These are phyloP conservation scores for Antrozous pallidus DNA, from an alignment of 2,797 vertebrate species.

Conservation along the genomic window DNA sequence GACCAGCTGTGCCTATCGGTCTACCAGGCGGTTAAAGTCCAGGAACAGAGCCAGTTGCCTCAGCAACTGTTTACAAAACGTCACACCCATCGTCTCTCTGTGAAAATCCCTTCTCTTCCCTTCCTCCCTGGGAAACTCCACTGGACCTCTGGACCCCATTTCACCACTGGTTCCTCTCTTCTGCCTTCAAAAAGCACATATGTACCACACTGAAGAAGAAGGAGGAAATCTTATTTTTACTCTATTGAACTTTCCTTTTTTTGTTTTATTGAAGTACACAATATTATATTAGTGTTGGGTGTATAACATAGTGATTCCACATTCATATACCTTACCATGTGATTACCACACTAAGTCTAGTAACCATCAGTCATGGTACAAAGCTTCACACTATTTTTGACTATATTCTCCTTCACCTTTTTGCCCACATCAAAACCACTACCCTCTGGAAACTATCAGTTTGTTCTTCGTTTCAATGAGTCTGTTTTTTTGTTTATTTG, in stretches of 20 bases:
- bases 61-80: slow-evolving; percentile 9
- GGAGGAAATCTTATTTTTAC: neutral
- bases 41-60: slow-evolving; percentile 16
- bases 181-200: neutral
- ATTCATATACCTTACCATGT: neutral
- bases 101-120: neutral
- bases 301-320: neutral
- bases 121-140: neutral
- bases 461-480: neutral
- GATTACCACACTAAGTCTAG: neutral
- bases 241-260: neutral
- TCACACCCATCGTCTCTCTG: neutral
- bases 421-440: neutral
- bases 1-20: slow-evolving; percentile 53
- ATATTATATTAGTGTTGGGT: neutral
- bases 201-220: neutral
- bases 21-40: slow-evolving; percentile 3
- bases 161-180: neutral
- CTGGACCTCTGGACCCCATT: neutral
- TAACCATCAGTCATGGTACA: neutral
- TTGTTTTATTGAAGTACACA: neutral
- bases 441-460: neutral
- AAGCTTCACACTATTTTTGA: neutral
- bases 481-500: neutral
- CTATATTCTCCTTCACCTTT: neutral